These are phyloP conservation scores for Strigops habroptila DNA, from an alignment of 2,113 vertebrate species.

Conservation along the genomic window DNA sequence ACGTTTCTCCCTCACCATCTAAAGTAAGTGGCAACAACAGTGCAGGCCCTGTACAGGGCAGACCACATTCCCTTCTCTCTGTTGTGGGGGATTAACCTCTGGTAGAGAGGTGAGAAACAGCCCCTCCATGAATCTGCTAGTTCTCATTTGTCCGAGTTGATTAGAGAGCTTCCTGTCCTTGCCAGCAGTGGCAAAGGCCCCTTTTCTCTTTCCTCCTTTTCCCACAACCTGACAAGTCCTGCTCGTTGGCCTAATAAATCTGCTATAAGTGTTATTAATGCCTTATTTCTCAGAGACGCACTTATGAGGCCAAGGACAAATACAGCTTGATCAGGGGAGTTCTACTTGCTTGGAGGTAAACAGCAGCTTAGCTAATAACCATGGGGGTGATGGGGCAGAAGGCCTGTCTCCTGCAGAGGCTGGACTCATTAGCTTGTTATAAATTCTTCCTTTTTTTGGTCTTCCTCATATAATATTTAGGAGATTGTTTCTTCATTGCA, in stretches of 20 bases:
- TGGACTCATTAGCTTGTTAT: not conserved
- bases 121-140: not conserved
- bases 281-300: not conserved
- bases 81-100: accelerated
- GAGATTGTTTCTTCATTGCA: not conserved
- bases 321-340: not conserved
- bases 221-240: not conserved
- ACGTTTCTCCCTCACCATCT: not conserved
- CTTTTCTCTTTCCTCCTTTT: not conserved
- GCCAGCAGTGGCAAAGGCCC: not conserved
- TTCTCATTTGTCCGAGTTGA: not conserved
- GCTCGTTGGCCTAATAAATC: not conserved
- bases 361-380: not conserved
- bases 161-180: not conserved
- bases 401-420: not conserved
- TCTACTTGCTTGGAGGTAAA: not conserved
- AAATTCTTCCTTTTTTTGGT: not conserved
- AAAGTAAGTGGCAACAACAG: not conserved
- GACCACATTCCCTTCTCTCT: not conserved
- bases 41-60: not conserved
- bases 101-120: not conserved
- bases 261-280: not conserved
- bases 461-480: not conserved
- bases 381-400: not conserved
- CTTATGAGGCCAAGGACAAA: not conserved